Base-by-base conservation (phyloP, 2,888 invertebrate genomes). In the Galerucella pusilla region DNA sequence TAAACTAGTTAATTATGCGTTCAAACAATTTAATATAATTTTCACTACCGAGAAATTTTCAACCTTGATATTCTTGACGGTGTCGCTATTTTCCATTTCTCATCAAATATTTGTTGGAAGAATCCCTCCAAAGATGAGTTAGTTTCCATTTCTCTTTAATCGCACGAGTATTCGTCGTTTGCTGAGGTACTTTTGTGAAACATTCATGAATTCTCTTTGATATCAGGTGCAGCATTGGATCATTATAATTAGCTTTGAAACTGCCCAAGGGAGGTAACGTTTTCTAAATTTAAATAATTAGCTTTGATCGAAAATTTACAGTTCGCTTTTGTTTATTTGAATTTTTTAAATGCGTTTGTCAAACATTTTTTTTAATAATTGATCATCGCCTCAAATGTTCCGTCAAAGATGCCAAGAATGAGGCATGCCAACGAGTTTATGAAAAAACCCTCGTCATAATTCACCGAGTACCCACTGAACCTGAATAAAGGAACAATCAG, bases 121-220 rank as follows among this genome's bases (percentile, higher is more conserved):
- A 73, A 71, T 73, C 69, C 69, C 75, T 9, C 69, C 72, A 75
- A 68, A 68, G 68, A 69, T 52, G 52, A 57, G 66, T 60, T 68
- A 69, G 68, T 54, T 57, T 69, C 49, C 65, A 68, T 57, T n/a
- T 20, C 69, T 68, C 61, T 70, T 65, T 69, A 60, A 63, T 66
- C 16, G 69, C 49, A 66, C 54, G 68, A 68, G 66, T 42, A 71
- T 64, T 20, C 25, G 45, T 68, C 64, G 60, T 59, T 71, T 68
- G 64, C 61, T 11, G 28, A 60, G 60, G 42, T 60, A 63, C 57
- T 35, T 74, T 45, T 74, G 59, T 63, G 35, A 64, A 71, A 71
- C 70, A 70, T 66, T 74, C 61, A 74, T 68, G 61, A 71, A 71
- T 71, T 75, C 71, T 59, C 75, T 75, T 75, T 75, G 75, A 68